A percentile compares a stretch with the other conserved stretches of the same genome.
Evolutionary conservation across 1,140 invertebrate species (phyloP).

Genomic region (Saccostrea cuccullata): DNA sequence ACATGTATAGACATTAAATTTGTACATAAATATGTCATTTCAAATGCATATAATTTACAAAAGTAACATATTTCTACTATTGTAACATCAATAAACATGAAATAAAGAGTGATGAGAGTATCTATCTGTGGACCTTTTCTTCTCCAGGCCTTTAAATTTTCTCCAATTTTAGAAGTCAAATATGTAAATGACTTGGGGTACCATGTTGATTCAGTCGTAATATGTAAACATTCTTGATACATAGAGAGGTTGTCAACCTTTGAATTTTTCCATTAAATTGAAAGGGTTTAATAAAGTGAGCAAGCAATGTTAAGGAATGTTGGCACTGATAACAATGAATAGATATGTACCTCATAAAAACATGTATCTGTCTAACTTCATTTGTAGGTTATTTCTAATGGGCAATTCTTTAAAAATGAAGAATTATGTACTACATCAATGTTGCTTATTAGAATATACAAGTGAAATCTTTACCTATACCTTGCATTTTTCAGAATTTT

Average conservation of each 20-base stretch:
- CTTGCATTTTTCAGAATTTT: too few species aligned
- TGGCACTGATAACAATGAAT: not conserved
- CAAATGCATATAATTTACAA: not conserved
- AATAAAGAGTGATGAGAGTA: not conserved
- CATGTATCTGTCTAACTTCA: not conserved
- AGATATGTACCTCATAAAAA: not conserved
- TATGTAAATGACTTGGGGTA: not conserved
- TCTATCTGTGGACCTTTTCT: not conserved
- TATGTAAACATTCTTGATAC: not conserved
- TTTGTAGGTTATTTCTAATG: not conserved
- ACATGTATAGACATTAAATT: too few species aligned
- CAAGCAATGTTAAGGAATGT: not conserved
- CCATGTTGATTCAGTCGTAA: not conserved
- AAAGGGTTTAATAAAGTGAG: not conserved
- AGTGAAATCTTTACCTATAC: too few species aligned
- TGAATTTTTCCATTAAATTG: slow-evolving; percentile 10
- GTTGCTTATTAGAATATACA: too few species aligned
- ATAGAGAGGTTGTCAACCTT: slow-evolving; percentile 28
- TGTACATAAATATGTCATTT: too few species aligned
- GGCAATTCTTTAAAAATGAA: not conserved
- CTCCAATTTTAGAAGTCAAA: not conserved
- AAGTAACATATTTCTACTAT: not conserved
- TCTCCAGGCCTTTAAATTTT: slow-evolving; percentile 22
- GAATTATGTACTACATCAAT: too few species aligned
- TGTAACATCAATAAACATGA: not conserved